Conservation (phyloP, 1,140 invertebrate genomes). For the Grapholita molesta region DNA sequence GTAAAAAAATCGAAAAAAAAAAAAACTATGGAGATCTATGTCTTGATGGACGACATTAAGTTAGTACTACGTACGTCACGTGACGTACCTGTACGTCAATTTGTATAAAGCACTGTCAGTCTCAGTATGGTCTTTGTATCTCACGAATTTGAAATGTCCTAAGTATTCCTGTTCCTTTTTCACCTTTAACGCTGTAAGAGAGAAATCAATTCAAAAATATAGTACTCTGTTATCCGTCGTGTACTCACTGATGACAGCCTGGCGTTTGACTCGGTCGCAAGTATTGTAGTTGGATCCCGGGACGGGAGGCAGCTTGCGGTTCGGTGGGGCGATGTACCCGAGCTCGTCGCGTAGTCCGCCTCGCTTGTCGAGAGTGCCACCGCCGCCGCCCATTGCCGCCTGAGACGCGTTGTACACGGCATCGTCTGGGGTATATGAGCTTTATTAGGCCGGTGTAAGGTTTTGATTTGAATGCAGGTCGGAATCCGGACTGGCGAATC, state of each 20-base stretch:
- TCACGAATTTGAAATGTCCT: too few relatives aligned
- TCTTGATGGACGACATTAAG: too few relatives aligned
- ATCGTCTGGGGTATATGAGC: conserved; percentile 82
- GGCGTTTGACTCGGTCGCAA: conserved; percentile 94
- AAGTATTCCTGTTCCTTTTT: too few relatives aligned
- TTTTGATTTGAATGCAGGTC: not conserved
- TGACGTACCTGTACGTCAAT: too few relatives aligned
- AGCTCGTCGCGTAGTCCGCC: conserved; percentile 92
- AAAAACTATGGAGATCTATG: too few relatives aligned
- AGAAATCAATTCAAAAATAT: too few relatives aligned
- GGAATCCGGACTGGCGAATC: not conserved
- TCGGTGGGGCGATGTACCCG: conserved; percentile 94
- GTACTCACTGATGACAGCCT: conserved; percentile 92
- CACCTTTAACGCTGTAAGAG: too few relatives aligned
- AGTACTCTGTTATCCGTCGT: conserved; percentile 34
- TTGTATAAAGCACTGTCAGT: too few relatives aligned
- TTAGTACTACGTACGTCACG: too few relatives aligned
- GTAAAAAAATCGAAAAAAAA: too few relatives aligned
- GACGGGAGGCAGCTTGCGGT: conserved; percentile 93
- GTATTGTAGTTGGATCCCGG: conserved; percentile 96
- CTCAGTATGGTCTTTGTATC: too few relatives aligned
- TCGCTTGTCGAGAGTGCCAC: conserved; percentile 91
- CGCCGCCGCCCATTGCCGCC: conserved; percentile 74
- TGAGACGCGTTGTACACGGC: conserved; percentile 87
- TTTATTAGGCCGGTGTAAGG: not conserved